phyloP scores from a whole-genome alignment of 2,797 vertebrate genomes.

The Melanotaenia pygmaea region DNA sequence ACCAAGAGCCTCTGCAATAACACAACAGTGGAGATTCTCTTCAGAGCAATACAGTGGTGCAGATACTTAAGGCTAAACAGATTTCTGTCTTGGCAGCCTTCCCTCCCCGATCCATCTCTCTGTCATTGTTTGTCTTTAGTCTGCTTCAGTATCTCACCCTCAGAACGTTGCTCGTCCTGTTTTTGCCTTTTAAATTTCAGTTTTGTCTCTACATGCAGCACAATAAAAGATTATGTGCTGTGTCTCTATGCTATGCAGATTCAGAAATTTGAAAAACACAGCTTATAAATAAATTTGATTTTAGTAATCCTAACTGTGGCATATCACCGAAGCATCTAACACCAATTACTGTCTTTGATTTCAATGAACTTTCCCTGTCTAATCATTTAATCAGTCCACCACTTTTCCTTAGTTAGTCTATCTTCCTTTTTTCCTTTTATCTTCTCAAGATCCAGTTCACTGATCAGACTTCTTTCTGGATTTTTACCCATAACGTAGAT shows the following conservation, averaged over 20 bases:
- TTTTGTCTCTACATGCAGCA: neutral
- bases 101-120: conserved; percentile 28
- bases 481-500: conserved; percentile 29
- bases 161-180: conserved; percentile 18
- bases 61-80: conserved; percentile 27
- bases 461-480: conserved; percentile 19
- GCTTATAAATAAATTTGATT: conserved; percentile 26
- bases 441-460: conserved; percentile 21
- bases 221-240: conserved; percentile 5
- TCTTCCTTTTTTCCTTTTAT: conserved; percentile 5
- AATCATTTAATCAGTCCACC: conserved; percentile 14
- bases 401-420: neutral
- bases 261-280: conserved; percentile 17
- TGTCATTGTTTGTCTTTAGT: conserved; percentile 29
- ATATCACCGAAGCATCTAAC: conserved; percentile 23
- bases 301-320: neutral
- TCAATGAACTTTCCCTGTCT: conserved; percentile 6
- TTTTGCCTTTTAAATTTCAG: conserved; percentile 28
- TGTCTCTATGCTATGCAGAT: neutral
- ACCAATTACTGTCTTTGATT: neutral
- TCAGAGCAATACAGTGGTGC: conserved; percentile 35
- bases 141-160: conserved; percentile 19
- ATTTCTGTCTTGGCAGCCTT: conserved; percentile 42
- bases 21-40: conserved; percentile 48
- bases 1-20: conserved; percentile 34